Conservation (phyloP, 2,888 invertebrate species). For the Onthophagus sagittarius region DNA sequence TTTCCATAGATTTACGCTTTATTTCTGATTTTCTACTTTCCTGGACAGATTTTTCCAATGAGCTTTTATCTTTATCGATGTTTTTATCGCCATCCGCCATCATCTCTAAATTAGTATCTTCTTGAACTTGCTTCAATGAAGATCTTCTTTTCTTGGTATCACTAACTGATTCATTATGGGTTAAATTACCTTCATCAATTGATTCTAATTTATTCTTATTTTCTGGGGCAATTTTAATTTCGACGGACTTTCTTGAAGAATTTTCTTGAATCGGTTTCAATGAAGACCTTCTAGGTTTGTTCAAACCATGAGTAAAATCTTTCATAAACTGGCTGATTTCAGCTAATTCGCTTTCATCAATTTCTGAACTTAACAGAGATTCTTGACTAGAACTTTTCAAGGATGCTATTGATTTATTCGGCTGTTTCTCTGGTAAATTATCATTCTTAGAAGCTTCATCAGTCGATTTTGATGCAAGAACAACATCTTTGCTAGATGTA, state of each 20-base stretch:
- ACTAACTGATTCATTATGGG: no score
- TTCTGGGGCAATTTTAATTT: no score
- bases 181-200: no score
- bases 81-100: no score
- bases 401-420: background rate
- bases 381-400: background rate
- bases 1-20: background rate
- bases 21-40: background rate
- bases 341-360: conserved; percentile 6
- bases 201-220: no score
- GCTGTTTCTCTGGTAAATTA: background rate
- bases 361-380: background rate
- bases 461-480: background rate
- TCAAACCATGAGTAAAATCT: background rate
- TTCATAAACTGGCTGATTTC: background rate
- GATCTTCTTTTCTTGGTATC: background rate
- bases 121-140: background rate
- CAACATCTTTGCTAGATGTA: background rate
- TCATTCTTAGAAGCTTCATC: background rate
- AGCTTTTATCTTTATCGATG: no score
- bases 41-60: background rate
- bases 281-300: background rate
- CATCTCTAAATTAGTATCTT: no score
- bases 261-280: background rate
- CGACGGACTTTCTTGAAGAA: no score